phyloP scores from a whole-genome alignment of 1,140 invertebrate species.

The Drosophila persimilis region DNA sequence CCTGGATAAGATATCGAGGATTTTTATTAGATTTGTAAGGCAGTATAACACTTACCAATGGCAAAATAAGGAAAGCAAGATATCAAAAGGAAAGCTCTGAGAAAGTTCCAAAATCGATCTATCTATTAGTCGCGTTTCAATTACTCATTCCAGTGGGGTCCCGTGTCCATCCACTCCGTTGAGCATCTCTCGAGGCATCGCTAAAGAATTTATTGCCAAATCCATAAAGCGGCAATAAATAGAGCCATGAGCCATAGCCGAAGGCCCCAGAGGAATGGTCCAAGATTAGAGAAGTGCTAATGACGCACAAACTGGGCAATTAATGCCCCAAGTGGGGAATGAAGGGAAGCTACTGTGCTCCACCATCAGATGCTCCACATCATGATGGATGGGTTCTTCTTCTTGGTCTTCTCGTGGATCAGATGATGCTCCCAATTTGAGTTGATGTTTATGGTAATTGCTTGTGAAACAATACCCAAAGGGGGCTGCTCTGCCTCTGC shows the following conservation, averaged over 20 bases:
- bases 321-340: slow-evolving; percentile 29
- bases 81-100: no score
- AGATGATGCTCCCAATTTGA: slow-evolving; percentile 68
- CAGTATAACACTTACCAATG: no score
- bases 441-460: slow-evolving; percentile 76
- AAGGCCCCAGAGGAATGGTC: slow-evolving; percentile 9
- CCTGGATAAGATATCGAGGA: no score
- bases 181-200: slow-evolving; percentile 19
- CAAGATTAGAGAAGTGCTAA: slow-evolving; percentile 52
- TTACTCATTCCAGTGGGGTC: not conserved
- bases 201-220: slow-evolving; percentile 62
- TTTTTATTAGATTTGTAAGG: no score
- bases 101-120: no score
- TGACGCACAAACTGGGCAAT: slow-evolving; percentile 59
- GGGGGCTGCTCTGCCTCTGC: not conserved
- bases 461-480: slow-evolving; percentile 61
- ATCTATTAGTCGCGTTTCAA: no score
- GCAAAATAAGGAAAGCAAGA: no score
- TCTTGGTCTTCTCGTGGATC: slow-evolving; percentile 26
- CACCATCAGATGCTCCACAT: slow-evolving; percentile 25
- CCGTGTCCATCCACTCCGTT: slow-evolving; percentile 12
- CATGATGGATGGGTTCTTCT: slow-evolving; percentile 50
- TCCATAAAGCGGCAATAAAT: slow-evolving; percentile 53
- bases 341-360: not conserved
- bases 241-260: slow-evolving; percentile 13